A percentile compares a stretch with the other conserved stretches of the same genome.
These are phyloP conservation scores for Apotomis betuletana DNA, from an alignment of 2,888 invertebrate genomes.

Conservation along the genomic window DNA sequence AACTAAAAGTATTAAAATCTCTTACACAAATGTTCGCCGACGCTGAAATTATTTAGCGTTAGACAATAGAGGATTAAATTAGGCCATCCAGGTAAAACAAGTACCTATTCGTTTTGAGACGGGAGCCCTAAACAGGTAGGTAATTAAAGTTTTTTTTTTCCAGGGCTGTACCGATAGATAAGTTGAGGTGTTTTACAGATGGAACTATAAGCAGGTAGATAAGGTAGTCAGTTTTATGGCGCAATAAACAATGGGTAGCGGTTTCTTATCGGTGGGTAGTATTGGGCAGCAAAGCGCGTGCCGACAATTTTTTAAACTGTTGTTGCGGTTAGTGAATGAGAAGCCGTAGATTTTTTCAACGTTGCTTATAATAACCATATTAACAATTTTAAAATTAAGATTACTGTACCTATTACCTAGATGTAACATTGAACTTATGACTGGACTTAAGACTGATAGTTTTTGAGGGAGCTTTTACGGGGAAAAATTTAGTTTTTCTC, in stretches of 20 bases:
- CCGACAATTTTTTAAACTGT: background rate
- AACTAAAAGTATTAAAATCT: background rate
- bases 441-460: too few species aligned
- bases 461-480: too few species aligned
- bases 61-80: background rate
- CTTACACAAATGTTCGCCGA: constrained; percentile 4
- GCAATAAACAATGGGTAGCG: constrained; percentile 7
- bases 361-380: too few species aligned
- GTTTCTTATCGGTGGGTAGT: background rate
- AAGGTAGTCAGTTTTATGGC: background rate
- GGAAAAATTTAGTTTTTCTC: too few species aligned
- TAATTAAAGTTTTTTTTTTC: background rate
- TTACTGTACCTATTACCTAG: too few species aligned
- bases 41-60: background rate
- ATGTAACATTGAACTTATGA: too few species aligned
- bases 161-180: background rate
- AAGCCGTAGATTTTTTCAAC: background rate
- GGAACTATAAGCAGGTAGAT: background rate
- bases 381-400: too few species aligned
- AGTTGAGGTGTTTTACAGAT: constrained; percentile 1
- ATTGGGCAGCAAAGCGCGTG: constrained; percentile 8
- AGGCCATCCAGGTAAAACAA: too few species aligned
- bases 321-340: background rate
- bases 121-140: background rate
- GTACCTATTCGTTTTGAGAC: background rate